A percentile compares a stretch with the other conserved stretches of the same genome.
These are phyloP conservation scores for Pseudochirops cupreus DNA, from an alignment of 2,797 vertebrate genomes.

Conservation along the genomic window DNA sequence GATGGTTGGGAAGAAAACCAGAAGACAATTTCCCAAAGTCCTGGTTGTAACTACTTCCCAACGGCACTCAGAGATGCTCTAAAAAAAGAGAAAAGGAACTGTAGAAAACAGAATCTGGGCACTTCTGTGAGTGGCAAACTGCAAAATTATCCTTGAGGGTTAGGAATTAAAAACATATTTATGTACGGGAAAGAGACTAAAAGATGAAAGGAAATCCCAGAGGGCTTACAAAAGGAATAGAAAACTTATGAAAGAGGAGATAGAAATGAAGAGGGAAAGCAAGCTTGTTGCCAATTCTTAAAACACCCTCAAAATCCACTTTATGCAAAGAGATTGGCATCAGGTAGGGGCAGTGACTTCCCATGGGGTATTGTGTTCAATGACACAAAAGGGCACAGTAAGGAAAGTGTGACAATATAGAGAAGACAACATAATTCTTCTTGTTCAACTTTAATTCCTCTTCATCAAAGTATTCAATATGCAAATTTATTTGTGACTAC, in stretches of 20 bases:
- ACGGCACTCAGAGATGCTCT: neutral
- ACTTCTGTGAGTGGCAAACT: neutral
- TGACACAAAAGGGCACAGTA: neutral
- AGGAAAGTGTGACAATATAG: neutral
- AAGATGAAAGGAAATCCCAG: slow-evolving; percentile 5
- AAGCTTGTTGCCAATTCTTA: neutral
- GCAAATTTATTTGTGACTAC: neutral
- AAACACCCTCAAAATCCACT: neutral
- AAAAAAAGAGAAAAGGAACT: neutral
- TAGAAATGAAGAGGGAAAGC: neutral
- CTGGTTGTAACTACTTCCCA: neutral
- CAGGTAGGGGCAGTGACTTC: neutral
- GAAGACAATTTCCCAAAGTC: neutral
- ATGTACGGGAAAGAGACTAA: neutral
- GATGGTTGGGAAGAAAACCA: neutral
- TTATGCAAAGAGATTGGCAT: neutral
- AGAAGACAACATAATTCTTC: neutral
- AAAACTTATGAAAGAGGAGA: neutral
- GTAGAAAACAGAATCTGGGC: neutral
- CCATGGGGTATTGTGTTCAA: neutral
- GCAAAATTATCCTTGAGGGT: neutral
- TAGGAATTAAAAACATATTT: neutral
- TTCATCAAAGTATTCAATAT: neutral
- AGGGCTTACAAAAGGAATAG: neutral
- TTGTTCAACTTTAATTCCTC: neutral